Conservation (phyloP, 2,888 invertebrate species). For the Andrena dorsata region DNA sequence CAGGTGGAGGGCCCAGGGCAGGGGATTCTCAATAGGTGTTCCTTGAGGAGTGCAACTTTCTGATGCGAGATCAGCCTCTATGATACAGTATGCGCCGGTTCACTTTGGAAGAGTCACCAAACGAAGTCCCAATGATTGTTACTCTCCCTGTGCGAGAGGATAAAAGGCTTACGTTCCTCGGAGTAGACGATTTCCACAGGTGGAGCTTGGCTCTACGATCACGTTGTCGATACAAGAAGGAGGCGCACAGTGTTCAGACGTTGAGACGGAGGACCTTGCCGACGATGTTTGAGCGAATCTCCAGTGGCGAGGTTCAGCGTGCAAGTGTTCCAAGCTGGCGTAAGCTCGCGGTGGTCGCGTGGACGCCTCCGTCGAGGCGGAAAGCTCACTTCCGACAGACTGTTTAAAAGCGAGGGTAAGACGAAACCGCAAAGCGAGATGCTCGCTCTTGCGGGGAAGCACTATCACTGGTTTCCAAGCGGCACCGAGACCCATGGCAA, state of each 20-base stretch:
- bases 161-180: too few relatives aligned
- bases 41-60: neutral
- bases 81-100: too few relatives aligned
- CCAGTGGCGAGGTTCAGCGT: neutral
- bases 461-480: slow-evolving; percentile 79
- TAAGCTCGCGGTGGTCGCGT: slow-evolving; percentile 12
- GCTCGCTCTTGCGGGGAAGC: slow-evolving; percentile 73
- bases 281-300: neutral
- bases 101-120: too few relatives aligned
- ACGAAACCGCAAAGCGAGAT: slow-evolving; percentile 68
- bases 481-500: slow-evolving; percentile 69
- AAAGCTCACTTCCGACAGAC: slow-evolving; percentile 42
- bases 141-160: too few relatives aligned
- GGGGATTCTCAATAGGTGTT: neutral
- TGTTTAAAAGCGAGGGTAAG: slow-evolving; percentile 45
- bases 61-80: too few relatives aligned
- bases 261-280: neutral
- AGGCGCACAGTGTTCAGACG: too few relatives aligned
- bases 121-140: too few relatives aligned
- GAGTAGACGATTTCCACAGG: too few relatives aligned
- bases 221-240: too few relatives aligned
- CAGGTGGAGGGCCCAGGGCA: neutral
- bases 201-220: too few relatives aligned
- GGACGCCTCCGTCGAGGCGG: slow-evolving; percentile 21
- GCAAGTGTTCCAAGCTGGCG: neutral